Evolutionary conservation across 2,113 vertebrate genomes (phyloP).

Genomic region (Machaerirhynchus nigripectus): DNA sequence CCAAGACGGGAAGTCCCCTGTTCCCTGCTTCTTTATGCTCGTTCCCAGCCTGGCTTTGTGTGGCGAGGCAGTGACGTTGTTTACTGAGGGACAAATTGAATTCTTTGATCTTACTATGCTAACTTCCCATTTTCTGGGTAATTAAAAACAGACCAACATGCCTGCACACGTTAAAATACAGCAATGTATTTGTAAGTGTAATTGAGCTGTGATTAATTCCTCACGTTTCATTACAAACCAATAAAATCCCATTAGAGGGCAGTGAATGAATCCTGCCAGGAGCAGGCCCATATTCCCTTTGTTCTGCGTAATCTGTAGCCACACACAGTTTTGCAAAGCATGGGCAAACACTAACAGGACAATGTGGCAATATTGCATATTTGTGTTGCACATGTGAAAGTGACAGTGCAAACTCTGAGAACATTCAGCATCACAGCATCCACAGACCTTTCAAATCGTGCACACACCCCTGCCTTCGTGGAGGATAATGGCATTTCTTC

Average conservation of each 20-base stretch:
- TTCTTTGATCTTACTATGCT: background rate
- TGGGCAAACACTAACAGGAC: background rate
- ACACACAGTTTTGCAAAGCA: background rate
- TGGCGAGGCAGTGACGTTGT: accelerated
- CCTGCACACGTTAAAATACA: background rate
- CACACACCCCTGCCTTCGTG: background rate
- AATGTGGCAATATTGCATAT: background rate
- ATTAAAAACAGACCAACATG: background rate
- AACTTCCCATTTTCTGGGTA: background rate
- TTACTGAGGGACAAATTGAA: background rate
- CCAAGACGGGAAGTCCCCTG: background rate
- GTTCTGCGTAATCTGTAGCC: background rate
- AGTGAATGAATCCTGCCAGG: background rate
- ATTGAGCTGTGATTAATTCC: slow-evolving; percentile 16
- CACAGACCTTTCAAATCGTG: background rate
- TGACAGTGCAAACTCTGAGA: background rate
- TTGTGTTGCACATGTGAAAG: background rate
- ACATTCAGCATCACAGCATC: background rate
- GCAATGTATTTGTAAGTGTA: background rate
- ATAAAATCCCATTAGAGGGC: background rate
- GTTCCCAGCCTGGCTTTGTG: background rate
- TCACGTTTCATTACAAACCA: slow-evolving; percentile 12
- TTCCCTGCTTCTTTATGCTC: background rate
- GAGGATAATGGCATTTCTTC: background rate
- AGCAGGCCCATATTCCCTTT: background rate